phyloP scores from a whole-genome alignment of 2,797 vertebrate species.

The Orestias chungarensis region DNA sequence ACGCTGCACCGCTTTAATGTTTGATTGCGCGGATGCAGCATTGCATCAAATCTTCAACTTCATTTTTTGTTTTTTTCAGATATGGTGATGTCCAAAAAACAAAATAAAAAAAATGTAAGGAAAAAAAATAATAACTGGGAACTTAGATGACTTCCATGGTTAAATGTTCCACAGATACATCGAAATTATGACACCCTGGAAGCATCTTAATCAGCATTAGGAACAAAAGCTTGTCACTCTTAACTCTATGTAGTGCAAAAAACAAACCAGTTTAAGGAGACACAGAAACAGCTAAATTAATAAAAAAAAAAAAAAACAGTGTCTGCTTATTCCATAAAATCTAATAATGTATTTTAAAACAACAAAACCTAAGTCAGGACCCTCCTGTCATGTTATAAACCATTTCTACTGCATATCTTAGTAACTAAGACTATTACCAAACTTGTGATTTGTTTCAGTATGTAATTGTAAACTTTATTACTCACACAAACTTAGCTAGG shows the following conservation, averaged over 20 bases:
- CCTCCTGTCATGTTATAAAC: neutral
- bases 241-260: constrained; percentile 3
- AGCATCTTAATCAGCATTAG: no score
- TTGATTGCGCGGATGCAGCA: constrained; percentile 14
- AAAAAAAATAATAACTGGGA: no score
- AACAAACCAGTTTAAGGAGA: neutral
- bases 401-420: neutral
- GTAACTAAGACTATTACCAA: neutral
- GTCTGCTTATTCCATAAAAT: neutral
- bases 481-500: neutral
- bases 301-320: neutral
- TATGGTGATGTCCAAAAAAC: constrained; percentile 2
- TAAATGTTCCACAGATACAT: neutral
- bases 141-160: neutral
- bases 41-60: constrained; percentile 50
- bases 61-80: constrained; percentile 7
- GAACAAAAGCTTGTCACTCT: neutral
- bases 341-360: neutral
- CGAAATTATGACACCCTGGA: no score
- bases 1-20: constrained; percentile 16
- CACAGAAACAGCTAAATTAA: neutral
- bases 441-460: neutral
- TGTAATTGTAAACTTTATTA: neutral
- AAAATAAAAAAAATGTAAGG: no score
- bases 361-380: neutral